Base-by-base conservation (phyloP, 1,140 invertebrate species). In the Orius laevigatus region DNA sequence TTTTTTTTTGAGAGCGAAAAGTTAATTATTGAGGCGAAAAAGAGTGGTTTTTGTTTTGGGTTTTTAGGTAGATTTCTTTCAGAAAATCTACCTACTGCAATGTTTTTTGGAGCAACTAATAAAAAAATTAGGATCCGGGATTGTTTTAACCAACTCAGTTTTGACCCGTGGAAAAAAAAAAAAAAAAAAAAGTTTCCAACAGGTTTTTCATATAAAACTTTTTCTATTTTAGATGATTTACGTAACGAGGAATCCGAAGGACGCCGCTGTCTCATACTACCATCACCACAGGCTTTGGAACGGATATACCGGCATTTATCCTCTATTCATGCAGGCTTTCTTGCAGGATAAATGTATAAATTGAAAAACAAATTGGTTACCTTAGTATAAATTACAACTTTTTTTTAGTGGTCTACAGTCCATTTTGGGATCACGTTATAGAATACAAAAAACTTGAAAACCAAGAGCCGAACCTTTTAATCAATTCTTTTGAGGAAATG, bases 171-270 rank as follows among this genome's bases (percentile, higher is more conserved):
- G n/a, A n/a, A n/a, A n/a, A n/a, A n/a, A n/a, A n/a, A n/a, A n/a
- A n/a, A n/a, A n/a, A n/a, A n/a, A n/a, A n/a, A n/a, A n/a, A 25
- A 25, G 25, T 25, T 25, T 25, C n/a, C n/a, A n/a, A n/a, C 25
- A 25, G 25, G 8, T 25, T 25, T 25, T 25, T 25, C 25, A 25
- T 19, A 15, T 9, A 15, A 16, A 11, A 44, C 25, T 51, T 33
- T 47, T 51, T 52, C n/a, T 43, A 36, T 54, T 55, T 11, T 60
- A 76, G 71, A 67, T 78, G 1, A 69, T 79, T 33, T 79, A 78
- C 58, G 67, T 79, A 10, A 66, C 70, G 1, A 60, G 76, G 42
- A 73, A 79, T 55, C 73, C 76, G 2, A 78, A 76, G 58, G 76
- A 79, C 57, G 66, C 66, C 2, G 63, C 65, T 9, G 72, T 79